These are phyloP conservation scores for Napeogenes sylphis DNA, from an alignment of 2,888 invertebrate genomes.

Conservation along the genomic window DNA sequence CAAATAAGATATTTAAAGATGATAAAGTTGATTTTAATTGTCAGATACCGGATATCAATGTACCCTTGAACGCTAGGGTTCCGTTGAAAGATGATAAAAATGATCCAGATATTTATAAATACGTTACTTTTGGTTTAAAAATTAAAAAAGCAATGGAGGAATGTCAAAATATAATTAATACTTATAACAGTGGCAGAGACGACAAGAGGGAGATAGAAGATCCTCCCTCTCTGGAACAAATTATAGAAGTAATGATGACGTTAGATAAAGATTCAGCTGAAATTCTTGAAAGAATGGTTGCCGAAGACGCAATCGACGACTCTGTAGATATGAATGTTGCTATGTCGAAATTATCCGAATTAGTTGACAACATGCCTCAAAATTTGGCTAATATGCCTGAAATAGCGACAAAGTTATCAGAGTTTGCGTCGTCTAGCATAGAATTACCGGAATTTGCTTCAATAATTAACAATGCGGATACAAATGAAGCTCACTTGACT, in stretches of 20 bases:
- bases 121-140: conserved; percentile 64
- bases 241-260: conserved; percentile 67
- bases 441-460: conserved; percentile 68
- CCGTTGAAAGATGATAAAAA: conserved; percentile 37
- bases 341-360: conserved; percentile 56
- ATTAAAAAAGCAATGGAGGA: conserved; percentile 73
- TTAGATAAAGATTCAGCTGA: conserved; percentile 63
- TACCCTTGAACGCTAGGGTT: conserved; percentile 52
- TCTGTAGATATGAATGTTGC: conserved; percentile 47
- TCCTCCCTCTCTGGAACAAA: conserved; percentile 58
- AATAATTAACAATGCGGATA: conserved; percentile 60
- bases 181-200: conserved; percentile 55
- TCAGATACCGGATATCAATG: conserved; percentile 45
- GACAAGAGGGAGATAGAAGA: conserved; percentile 46
- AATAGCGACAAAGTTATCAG: conserved; percentile 58
- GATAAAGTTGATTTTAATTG: conserved; percentile 45
- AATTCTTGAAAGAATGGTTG: conserved; percentile 56
- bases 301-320: conserved; percentile 54
- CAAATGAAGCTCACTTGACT: conserved; percentile 62
- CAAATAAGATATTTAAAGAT: conserved; percentile 51
- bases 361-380: conserved; percentile 69
- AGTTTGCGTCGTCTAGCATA: conserved; percentile 60
- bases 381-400: conserved; percentile 70
- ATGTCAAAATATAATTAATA: conserved; percentile 68
- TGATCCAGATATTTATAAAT: conserved; percentile 54